Percentiles rank a stretch among this genome's conserved stretches.
These are phyloP conservation scores for Dryomyza anilis DNA, from an alignment of 2,888 invertebrate genomes.

Conservation along the genomic window DNA sequence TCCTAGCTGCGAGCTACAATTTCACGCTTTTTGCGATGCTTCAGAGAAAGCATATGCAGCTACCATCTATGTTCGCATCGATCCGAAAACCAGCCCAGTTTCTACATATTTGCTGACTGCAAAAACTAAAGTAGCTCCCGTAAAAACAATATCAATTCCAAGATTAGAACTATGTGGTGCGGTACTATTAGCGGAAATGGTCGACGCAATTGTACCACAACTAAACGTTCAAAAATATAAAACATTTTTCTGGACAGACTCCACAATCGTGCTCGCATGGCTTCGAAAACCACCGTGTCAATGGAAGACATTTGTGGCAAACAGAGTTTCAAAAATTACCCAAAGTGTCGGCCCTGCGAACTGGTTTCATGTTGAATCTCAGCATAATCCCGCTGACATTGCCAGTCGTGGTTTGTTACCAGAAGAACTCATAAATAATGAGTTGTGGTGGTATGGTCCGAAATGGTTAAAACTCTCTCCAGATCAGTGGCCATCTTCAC, in stretches of 20 bases:
- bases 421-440: not conserved
- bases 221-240: not conserved
- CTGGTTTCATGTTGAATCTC: conserved; percentile 1
- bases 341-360: not conserved
- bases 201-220: not conserved
- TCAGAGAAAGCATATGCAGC: not conserved
- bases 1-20: not conserved
- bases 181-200: conserved; percentile 4
- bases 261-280: conserved; percentile 18
- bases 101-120: not conserved
- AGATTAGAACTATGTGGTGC: conserved; percentile 9
- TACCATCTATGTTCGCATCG: not conserved
- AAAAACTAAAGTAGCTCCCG: conserved; percentile 19
- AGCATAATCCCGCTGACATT: not conserved
- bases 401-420: not conserved
- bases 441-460: conserved; percentile 1
- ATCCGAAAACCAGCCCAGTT: not conserved
- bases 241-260: conserved; percentile 8
- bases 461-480: too few species aligned
- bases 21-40: conserved; percentile 4
- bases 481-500: too few species aligned
- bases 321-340: conserved; percentile 9
- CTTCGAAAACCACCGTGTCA: not conserved
- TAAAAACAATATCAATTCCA: conserved; percentile 1
- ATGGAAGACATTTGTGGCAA: conserved; percentile 14